These are phyloP conservation scores for Heteractis magnifica DNA, from an alignment of 92 coral and sea anemone species.

Conservation along the genomic window DNA sequence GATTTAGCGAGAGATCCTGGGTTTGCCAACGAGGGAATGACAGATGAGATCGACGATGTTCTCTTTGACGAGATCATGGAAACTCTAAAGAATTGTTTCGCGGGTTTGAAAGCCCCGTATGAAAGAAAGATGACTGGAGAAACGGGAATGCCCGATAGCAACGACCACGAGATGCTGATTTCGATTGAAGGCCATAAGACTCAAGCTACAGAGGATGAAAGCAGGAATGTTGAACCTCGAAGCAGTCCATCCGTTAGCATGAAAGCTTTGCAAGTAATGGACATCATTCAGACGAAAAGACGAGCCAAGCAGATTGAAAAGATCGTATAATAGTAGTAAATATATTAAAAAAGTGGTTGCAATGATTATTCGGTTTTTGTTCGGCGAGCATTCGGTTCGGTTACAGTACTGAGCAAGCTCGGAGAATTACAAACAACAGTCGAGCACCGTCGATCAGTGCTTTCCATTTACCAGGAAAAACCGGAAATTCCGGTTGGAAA, in stretches of 20 bases:
- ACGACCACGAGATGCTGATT: conserved; percentile 17
- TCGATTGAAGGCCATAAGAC: conserved; percentile 6
- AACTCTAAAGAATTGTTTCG: conserved; percentile 24
- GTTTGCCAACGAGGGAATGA: conserved; percentile 36
- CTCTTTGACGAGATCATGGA: conserved; percentile 35
- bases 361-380: neutral
- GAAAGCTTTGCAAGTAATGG: conserved; percentile 45
- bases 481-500: too few relatives aligned
- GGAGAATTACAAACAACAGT: neutral
- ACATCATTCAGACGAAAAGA: conserved; percentile 28
- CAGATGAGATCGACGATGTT: conserved; percentile 5
- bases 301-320: conserved; percentile 27
- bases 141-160: neutral
- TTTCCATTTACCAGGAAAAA: too few relatives aligned
- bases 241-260: conserved; percentile 9
- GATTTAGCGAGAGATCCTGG: conserved; percentile 31
- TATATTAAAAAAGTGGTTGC: neutral
- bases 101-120: conserved; percentile 10
- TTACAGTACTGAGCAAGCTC: neutral
- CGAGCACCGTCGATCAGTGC: too few relatives aligned
- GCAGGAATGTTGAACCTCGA: neutral
- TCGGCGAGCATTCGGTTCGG: neutral
- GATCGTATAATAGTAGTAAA: neutral
- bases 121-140: conserved; percentile 18
- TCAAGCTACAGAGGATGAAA: neutral